Evolutionary conservation across 92 coral and sea anemone species (phyloP).

Genomic region (Metridium senile): DNA sequence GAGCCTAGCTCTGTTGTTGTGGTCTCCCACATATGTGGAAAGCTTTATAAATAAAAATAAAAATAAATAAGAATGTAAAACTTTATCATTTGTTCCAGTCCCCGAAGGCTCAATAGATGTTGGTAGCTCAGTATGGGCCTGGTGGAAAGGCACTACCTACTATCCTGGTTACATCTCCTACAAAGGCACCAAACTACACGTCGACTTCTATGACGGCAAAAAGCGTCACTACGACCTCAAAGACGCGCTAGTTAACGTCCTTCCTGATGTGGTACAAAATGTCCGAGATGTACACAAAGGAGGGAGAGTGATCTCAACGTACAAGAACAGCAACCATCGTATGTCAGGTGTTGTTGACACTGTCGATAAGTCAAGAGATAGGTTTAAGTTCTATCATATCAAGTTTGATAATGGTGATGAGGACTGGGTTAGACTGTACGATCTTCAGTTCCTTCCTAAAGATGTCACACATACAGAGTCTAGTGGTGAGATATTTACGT

Average conservation of each 20-base stretch:
- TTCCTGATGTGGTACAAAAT: conserved; percentile 72
- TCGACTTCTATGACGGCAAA: conserved; percentile 88
- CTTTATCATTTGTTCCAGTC: conserved; percentile 31
- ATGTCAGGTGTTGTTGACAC: conserved; percentile 52
- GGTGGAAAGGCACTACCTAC: conserved; percentile 64
- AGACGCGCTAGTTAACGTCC: conserved; percentile 68
- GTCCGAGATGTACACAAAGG: conserved; percentile 60
- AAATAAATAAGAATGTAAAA: neutral
- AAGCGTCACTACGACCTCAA: conserved; percentile 73
- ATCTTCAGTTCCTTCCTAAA: conserved; percentile 58
- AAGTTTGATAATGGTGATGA: conserved; percentile 76
- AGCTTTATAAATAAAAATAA: too few relatives aligned
- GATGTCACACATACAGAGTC: conserved; percentile 16
- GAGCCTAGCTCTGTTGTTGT: neutral
- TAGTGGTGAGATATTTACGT: neutral
- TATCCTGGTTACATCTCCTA: conserved; percentile 80
- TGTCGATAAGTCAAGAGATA: conserved; percentile 41
- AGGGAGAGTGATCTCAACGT: conserved; percentile 70
- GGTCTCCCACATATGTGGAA: neutral
- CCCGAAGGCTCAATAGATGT: conserved; percentile 77
- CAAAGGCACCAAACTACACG: conserved; percentile 88
- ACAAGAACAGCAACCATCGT: conserved; percentile 43
- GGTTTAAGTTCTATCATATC: conserved; percentile 43
- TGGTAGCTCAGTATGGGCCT: conserved; percentile 87
- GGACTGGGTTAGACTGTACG: conserved; percentile 52